These are phyloP conservation scores for Morpho deidamia DNA, from an alignment of 2,888 invertebrate genomes.

Conservation along the genomic window DNA sequence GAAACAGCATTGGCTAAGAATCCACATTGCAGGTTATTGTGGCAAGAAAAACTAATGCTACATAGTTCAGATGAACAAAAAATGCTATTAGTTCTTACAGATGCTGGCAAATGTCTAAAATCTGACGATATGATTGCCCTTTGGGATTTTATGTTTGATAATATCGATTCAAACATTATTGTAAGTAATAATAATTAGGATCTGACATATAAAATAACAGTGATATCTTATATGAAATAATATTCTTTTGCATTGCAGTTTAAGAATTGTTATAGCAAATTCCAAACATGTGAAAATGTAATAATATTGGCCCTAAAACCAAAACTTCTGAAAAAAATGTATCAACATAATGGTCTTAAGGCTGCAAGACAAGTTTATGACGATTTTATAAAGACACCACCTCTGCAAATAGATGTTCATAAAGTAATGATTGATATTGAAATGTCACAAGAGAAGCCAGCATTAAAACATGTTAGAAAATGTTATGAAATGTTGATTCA, in stretches of 20 bases:
- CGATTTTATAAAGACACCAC: slow-evolving; percentile 76
- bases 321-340: slow-evolving; percentile 79
- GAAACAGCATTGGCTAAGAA: slow-evolving; percentile 46
- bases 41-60: slow-evolving; percentile 56
- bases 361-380: slow-evolving; percentile 81
- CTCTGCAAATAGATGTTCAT: slow-evolving; percentile 80
- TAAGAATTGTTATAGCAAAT: slow-evolving; percentile 50
- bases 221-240: not conserved
- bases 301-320: slow-evolving; percentile 78
- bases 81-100: slow-evolving; percentile 47
- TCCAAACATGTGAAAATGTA: slow-evolving; percentile 66
- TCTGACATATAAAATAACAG: too few species aligned
- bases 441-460: slow-evolving; percentile 55
- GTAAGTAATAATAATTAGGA: slow-evolving; percentile 39
- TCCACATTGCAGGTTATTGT: slow-evolving; percentile 43
- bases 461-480: slow-evolving; percentile 72
- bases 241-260: slow-evolving; percentile 44
- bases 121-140: slow-evolving; percentile 46
- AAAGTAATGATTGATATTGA: slow-evolving; percentile 80
- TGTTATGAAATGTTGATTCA: slow-evolving; percentile 80
- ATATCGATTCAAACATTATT: slow-evolving; percentile 43
- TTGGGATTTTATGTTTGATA: slow-evolving; percentile 56
- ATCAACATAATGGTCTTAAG: slow-evolving; percentile 66
- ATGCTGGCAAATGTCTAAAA: slow-evolving; percentile 50
- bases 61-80: slow-evolving; percentile 53